Conservation (phyloP, 2,888 invertebrate species). For the Fragum whitleyi region DNA sequence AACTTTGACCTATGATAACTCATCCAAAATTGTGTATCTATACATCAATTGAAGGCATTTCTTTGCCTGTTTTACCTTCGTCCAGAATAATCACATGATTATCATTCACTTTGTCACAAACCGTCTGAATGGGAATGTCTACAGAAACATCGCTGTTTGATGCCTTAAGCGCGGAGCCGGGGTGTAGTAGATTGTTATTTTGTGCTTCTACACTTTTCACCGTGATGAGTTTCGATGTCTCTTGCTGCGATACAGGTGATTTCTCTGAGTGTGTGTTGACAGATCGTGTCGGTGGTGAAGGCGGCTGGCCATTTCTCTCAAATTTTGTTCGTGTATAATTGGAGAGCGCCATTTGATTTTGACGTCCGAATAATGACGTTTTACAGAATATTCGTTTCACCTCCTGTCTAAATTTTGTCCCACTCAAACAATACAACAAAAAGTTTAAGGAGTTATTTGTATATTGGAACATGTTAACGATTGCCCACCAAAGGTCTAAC, state of each 20-base stretch:
- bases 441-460: slow-evolving; percentile 77
- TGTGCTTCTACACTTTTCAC: not conserved
- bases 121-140: slow-evolving; percentile 3
- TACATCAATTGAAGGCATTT: slow-evolving; percentile 4
- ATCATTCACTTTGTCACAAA: not conserved
- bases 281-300: not conserved
- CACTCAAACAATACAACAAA: slow-evolving; percentile 77
- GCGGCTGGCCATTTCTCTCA: slow-evolving; percentile 8
- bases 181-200: slow-evolving; percentile 10
- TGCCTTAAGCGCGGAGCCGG: not conserved
- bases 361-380: not conserved
- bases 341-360: slow-evolving; percentile 6
- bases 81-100: not conserved
- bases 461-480: slow-evolving; percentile 76
- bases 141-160: not conserved
- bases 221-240: slow-evolving; percentile 8
- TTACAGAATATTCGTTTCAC: slow-evolving; percentile 54
- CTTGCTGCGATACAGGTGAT: not conserved
- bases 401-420: slow-evolving; percentile 74
- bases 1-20: too few species aligned
- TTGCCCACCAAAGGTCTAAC: slow-evolving; percentile 68
- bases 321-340: slow-evolving; percentile 40
- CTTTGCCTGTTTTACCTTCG: not conserved
- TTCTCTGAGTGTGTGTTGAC: not conserved
- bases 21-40: too few species aligned